Base-by-base conservation (phyloP, 1,140 invertebrate species). In the Leptestheria dahalacensis region DNA sequence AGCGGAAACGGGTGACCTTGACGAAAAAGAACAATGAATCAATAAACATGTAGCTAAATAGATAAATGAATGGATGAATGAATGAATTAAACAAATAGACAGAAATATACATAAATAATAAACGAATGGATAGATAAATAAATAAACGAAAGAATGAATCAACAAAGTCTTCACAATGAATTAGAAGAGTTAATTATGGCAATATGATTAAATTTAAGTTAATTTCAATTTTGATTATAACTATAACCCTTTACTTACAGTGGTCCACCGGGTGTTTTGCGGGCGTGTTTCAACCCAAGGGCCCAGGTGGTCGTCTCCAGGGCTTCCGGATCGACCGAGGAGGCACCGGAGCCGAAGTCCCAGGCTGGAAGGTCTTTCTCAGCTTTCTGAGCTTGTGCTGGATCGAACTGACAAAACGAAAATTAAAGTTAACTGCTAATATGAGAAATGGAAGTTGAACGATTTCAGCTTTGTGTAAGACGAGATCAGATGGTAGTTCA, bases 281-380 rank as follows among this genome's bases (percentile, higher is more conserved):
- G 91, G 2, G 87, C 81, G 53, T 86, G 83, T 72, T 91, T 92
- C 0, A 84, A 81, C 23, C 85, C 87, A 73, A 91, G 83, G 61
- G 88, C 82, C 83, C 86, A 91, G 67, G 88, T 91, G 3, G 86
- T 83, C 1, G 82, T 81, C 70, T 94, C 91, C n/a, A 93, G 70
- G 3, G 79, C 77, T 66, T 90, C 87, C n/a, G 91, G 82, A 71
- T 93, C 89, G 0, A 86, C 80, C 25, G 76, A 78, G 48, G 77
- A 75, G n/a, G 2, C 87, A 70, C 57, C 86, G 78, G 48, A 79
- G 74, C n/a, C 83, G 64, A 56, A 29, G 11, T 69, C 69, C 12
- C 74, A 67, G 0, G 83, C 78, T 0, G 89, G 88, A 46, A 95
- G 72, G 46, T 78, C 71, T 61, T 80, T 79, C 11, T 82, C 84